Conservation (phyloP, 2,888 invertebrate genomes). For the Caenorhabditis japonica region DNA sequence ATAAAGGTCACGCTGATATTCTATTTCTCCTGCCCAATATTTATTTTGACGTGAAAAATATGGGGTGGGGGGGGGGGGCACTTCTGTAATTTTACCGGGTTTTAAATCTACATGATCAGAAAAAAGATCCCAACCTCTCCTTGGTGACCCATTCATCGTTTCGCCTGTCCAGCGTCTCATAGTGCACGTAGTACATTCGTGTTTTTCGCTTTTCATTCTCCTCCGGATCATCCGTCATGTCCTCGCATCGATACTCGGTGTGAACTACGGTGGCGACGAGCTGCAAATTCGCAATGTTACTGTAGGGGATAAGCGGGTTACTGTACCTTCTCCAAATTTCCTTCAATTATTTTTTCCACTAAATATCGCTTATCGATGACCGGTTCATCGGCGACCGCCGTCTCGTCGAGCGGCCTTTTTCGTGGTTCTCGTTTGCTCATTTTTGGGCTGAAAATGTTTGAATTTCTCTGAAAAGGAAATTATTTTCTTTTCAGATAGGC, state of each 20-base stretch:
- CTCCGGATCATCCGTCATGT: neutral
- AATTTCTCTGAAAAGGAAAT: neutral
- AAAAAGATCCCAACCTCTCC: slow-evolving; percentile 43
- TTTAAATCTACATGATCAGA: too few species aligned
- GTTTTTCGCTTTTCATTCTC: slow-evolving; percentile 5
- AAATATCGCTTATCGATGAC: slow-evolving; percentile 27
- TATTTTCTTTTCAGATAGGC: too few species aligned
- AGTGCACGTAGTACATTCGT: slow-evolving; percentile 71
- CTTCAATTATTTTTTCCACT: slow-evolving; percentile 20
- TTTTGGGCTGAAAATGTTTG: neutral
- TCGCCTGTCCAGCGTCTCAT: slow-evolving; percentile 69
- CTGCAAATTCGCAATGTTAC: slow-evolving; percentile 5
- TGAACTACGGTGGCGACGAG: slow-evolving; percentile 28
- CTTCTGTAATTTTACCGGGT: too few species aligned
- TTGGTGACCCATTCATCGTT: slow-evolving; percentile 74
- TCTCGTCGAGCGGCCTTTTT: slow-evolving; percentile 26
- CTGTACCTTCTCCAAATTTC: slow-evolving; percentile 26
- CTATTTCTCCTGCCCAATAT: too few species aligned
- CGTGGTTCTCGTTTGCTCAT: slow-evolving; percentile 38
- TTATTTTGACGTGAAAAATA: too few species aligned
- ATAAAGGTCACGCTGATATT: too few species aligned
- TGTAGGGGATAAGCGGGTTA: too few species aligned
- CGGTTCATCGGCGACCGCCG: neutral
- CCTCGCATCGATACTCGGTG: slow-evolving; percentile 19
- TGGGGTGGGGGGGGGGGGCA: too few species aligned